Percentiles rank a stretch among this genome's conserved stretches.
These are phyloP conservation scores for Nomada hirtipes DNA, from an alignment of 2,888 invertebrate species.

Conservation along the genomic window DNA sequence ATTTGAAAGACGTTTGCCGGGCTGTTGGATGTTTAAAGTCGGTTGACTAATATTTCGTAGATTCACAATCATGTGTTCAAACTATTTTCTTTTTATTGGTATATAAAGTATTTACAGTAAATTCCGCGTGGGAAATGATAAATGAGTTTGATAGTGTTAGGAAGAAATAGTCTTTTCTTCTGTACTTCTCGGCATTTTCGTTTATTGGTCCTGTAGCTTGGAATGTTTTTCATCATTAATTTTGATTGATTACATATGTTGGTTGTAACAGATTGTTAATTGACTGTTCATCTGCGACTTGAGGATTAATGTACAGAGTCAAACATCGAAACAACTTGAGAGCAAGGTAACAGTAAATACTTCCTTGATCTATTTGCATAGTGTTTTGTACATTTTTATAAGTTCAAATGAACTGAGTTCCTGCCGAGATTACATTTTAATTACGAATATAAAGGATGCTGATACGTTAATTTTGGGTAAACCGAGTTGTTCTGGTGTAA, in stretches of 20 bases:
- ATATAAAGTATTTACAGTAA: neutral
- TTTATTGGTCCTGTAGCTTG: neutral
- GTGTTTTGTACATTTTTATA: constrained; percentile 27
- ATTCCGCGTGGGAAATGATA: no score
- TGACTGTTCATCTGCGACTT: neutral
- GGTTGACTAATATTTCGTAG: neutral
- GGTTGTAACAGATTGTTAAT: neutral
- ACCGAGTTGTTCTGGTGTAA: neutral
- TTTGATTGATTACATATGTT: neutral
- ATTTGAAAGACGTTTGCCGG: neutral
- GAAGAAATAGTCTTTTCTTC: no score
- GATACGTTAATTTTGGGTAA: neutral
- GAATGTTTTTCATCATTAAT: neutral
- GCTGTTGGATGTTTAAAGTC: neutral
- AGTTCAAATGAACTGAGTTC: constrained; percentile 25
- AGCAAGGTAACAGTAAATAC: neutral
- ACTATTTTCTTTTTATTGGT: neutral
- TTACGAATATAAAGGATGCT: constrained; percentile 2
- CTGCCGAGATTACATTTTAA: constrained; percentile 26
- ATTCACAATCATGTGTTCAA: neutral
- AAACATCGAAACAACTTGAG: neutral
- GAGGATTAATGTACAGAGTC: neutral
- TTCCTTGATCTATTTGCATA: constrained; percentile 23
- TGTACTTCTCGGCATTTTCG: neutral
- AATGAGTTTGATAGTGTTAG: no score